These are phyloP conservation scores for Chlamydotis undulata DNA, from an alignment of 2,113 vertebrate genomes.

Conservation along the genomic window DNA sequence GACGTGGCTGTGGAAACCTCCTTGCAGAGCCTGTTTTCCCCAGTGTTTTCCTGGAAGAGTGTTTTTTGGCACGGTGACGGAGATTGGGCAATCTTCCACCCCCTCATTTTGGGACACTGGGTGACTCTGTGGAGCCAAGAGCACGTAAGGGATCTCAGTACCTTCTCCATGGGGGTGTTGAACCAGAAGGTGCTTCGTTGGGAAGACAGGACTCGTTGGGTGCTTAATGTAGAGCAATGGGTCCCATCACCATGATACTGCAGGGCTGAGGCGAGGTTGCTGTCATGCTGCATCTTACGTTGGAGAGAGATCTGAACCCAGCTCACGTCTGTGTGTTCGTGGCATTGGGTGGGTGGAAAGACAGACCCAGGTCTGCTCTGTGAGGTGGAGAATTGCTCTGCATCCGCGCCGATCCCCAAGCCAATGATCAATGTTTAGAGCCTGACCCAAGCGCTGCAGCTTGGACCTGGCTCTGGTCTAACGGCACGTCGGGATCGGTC, in stretches of 20 bases:
- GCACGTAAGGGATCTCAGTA: not conserved
- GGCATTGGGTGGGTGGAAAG: not conserved
- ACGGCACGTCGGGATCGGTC: fast-evolving
- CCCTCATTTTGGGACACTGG: not conserved
- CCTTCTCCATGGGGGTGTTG: not conserved
- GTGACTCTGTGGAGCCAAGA: not conserved
- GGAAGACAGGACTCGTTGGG: not conserved
- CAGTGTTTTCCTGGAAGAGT: not conserved
- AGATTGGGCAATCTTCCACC: not conserved
- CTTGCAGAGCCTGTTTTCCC: not conserved
- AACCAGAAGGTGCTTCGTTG: not conserved
- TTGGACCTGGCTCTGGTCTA: not conserved
- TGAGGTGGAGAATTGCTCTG: not conserved
- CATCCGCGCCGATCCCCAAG: not conserved
- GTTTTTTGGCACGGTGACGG: not conserved
- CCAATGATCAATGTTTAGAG: not conserved
- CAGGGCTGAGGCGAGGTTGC: not conserved
- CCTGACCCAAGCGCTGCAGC: not conserved
- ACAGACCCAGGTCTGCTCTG: not conserved
- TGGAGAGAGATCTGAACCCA: not conserved
- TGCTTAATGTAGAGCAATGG: not conserved
- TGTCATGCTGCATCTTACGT: not conserved
- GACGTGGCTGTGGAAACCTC: not conserved
- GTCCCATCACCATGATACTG: not conserved
- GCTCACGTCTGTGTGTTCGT: not conserved